Evolutionary conservation across 2,797 vertebrate genomes (phyloP).

Genomic region (Sparus aurata): DNA sequence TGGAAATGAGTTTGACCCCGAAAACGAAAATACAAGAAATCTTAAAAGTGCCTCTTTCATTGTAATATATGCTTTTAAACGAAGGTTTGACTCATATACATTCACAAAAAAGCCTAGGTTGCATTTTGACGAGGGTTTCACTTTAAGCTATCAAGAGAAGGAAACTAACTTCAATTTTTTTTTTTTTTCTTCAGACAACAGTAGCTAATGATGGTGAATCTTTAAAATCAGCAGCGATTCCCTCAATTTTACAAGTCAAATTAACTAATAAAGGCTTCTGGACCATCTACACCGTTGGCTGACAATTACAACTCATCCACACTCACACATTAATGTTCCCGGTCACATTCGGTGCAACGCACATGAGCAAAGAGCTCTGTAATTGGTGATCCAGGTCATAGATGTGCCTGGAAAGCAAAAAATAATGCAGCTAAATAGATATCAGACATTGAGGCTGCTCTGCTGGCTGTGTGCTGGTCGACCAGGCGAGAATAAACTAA

Average conservation of each 20-base stretch:
- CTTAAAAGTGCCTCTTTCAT: too few species aligned
- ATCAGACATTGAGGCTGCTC: constrained; percentile 8
- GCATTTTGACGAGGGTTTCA: too few species aligned
- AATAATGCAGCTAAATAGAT: constrained; percentile 10
- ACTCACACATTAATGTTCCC: neutral
- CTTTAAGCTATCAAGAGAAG: neutral
- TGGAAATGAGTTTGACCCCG: too few species aligned
- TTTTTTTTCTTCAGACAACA: neutral
- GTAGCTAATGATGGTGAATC: neutral
- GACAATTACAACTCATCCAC: neutral
- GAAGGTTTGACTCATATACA: too few species aligned
- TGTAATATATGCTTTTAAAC: too few species aligned
- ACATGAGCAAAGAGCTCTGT: neutral
- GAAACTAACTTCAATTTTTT: neutral
- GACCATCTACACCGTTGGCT: neutral
- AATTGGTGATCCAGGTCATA: neutral
- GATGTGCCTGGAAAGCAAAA: neutral
- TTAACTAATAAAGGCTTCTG: neutral
- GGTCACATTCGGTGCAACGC: neutral
- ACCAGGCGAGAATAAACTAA: constrained; percentile 48
- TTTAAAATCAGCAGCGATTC: neutral
- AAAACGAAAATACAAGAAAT: too few species aligned
- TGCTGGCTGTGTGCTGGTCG: neutral
- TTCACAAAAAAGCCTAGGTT: too few species aligned
- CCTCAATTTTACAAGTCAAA: neutral